Evolutionary conservation across 2,113 vertebrate genomes (phyloP), one percentile per base, ranked within the genome.

Genomic region (Rattus rattus): DNA sequence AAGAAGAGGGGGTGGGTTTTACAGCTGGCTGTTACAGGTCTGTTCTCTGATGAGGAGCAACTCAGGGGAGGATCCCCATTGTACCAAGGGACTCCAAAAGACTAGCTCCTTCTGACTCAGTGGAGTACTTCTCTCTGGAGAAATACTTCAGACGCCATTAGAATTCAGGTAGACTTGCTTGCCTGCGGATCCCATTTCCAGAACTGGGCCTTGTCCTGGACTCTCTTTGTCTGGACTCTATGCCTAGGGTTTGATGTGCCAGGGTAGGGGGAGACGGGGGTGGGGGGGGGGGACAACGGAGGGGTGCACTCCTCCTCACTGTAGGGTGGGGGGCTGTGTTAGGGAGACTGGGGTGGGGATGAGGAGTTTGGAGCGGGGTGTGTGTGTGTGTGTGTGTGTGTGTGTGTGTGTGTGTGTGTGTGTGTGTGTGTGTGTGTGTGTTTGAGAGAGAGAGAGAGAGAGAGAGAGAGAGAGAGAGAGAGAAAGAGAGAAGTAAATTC

Each of bases 101-200:
- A 83, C 73, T 65, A 95, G 88, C 90, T 97, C 87, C 84, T 88
- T 73, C 39, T 6, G 43, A 88, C 56, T 49, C 94, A 80, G 63
- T 92, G 49, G 43, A 90, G 28, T 83, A 69, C 80, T 28, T 91
- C 91, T 93, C 73, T 65, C 77, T 2, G 33, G 54, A 91, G 92
- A 85, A 77, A 70, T 61, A 39, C 92, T 85, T 81, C 61, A 70
- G 81, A 90, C n/a, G 81, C 24, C 69, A 65, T 76, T 73, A 83
- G 24, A 95, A 85, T 92, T 85, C 59, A 93, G 43, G 3, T 30
- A 11, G 26, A 65, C 63, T 36, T 72, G 70, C 36, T 36, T n/a
- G 36, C 70, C 36, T 72, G 16, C 17, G 3, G 70, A 72, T n/a
- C 70, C 67, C 67, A 16, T 33, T 70, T 33, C 33, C 33, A 3